Conservation (phyloP, 1,140 invertebrate species). For the Listronotus oregonensis region DNA sequence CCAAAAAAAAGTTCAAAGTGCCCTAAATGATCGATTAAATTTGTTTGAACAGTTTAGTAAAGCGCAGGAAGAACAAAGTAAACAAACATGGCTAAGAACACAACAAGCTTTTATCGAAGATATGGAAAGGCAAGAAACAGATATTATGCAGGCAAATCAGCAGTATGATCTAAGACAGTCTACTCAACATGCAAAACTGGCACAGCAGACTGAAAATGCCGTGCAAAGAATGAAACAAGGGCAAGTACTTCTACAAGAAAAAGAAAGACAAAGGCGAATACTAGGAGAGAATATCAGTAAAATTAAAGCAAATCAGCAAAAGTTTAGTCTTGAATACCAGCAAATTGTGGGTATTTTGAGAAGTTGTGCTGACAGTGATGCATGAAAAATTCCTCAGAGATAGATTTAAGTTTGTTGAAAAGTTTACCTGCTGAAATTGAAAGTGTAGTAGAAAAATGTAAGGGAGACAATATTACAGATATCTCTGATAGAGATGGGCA, state of each 20-base stretch:
- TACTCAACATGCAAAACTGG: constrained; percentile 48
- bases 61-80: constrained; percentile 33
- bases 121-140: constrained; percentile 46
- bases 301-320: constrained; percentile 47
- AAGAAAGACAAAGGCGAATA: constrained; percentile 54
- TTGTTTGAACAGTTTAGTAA: constrained; percentile 45
- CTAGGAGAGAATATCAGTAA: constrained; percentile 51
- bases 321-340: constrained; percentile 53
- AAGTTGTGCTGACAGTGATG: constrained; percentile 52
- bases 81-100: constrained; percentile 50
- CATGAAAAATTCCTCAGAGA: constrained; percentile 42
- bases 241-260: constrained; percentile 54
- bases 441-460: constrained; percentile 60
- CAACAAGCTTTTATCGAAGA: constrained; percentile 51
- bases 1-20: constrained; percentile 45
- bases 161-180: constrained; percentile 52
- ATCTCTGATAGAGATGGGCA: constrained; percentile 60
- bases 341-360: constrained; percentile 53
- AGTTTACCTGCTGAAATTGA: constrained; percentile 56
- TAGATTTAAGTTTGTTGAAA: constrained; percentile 52
- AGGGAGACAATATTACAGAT: constrained; percentile 56
- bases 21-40: constrained; percentile 37
- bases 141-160: constrained; percentile 50
- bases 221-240: constrained; percentile 53
- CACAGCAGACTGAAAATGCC: constrained; percentile 53